Evolutionary conservation across 2,113 vertebrate species (phyloP), one percentile per base, ranked within the genome.

Genomic region (Pelecanoides urinatrix): DNA sequence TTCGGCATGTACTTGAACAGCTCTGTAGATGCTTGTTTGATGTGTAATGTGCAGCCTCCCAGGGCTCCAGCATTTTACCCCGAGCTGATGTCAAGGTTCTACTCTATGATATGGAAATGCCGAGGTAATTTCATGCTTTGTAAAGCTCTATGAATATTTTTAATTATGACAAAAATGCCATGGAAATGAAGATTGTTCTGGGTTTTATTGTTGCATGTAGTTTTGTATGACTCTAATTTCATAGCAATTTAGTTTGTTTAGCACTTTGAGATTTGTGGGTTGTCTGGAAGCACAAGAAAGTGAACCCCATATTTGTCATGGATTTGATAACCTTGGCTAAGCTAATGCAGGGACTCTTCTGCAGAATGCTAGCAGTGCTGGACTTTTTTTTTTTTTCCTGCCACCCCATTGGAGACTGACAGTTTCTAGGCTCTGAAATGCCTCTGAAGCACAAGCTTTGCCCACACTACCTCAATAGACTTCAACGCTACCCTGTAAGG

Each of bases 51-150:
- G 87, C 58, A 91, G 61, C 59, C 87, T 93, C 88, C 40, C 0
- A 0, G 77, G 89, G n/a, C 73, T 74, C 36, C 26, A 58, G 79
- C 76, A 49, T 66, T 94, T 83, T 25, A 90, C 34, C 74, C 84
- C 8, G 0, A 86, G 61, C 93, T 70, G 86, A 49, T 73, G 70
- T 84, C 86, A 76, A 34, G 68, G 78, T 92, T 92, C 93, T 53
- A 76, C 70, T 92, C 72, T n/a, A 11, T 73, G 79, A 89, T 75
- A 74, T 65, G 70, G 61, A 92, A 97, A 85, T 49, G 79, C 49
- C 38, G 10, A 97, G 56, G 84, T 70, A 94, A 92, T 97, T 97
- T 97, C 92, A 97, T 88, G 88, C 93, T 89, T 97, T 95, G 52
- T 86, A 91, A 96, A 94, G 58, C 94, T 85, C 87, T 93, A 70